These are phyloP conservation scores for Zeus faber DNA, from an alignment of 2,113 vertebrate genomes.

Conservation along the genomic window DNA sequence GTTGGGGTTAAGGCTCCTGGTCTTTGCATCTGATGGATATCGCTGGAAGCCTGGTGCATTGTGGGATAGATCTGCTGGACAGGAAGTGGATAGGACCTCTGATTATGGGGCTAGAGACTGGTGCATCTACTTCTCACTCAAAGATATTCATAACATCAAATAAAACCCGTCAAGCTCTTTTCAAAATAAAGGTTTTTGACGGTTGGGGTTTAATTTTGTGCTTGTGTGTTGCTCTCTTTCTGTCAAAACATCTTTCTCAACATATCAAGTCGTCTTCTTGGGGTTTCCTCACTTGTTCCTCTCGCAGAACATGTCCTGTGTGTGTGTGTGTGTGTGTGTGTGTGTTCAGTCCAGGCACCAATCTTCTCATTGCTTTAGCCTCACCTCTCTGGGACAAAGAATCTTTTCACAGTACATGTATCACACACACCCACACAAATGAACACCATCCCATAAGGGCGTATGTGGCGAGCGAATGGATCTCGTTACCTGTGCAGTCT, in stretches of 20 bases:
- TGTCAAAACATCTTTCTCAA: not conserved
- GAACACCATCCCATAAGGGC: conserved; percentile 2
- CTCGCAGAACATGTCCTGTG: too few species aligned
- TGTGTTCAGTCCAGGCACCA: conserved; percentile 3
- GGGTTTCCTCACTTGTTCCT: not conserved
- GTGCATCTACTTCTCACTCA: too few species aligned
- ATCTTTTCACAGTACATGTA: conserved; percentile 51
- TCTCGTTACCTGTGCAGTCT: not conserved
- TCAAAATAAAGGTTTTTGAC: not conserved
- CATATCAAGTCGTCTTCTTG: conserved; percentile 4
- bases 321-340: conserved; percentile 5
- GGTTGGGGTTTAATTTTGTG: not conserved
- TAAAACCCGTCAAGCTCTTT: too few species aligned
- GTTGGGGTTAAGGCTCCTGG: conserved; percentile 57
- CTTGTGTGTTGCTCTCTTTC: too few species aligned
- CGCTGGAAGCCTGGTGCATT: conserved; percentile 48
- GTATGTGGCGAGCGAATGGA: not conserved
- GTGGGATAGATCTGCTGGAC: conserved; percentile 47
- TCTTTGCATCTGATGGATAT: conserved; percentile 66
- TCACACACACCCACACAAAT: conserved; percentile 8
- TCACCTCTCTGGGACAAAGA: conserved; percentile 56
- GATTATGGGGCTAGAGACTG: conserved; percentile 24
- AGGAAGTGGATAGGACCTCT: conserved; percentile 50
- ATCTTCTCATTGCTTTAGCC: conserved; percentile 42
- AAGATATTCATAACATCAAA: too few species aligned